Percentiles rank a stretch among this genome's conserved stretches.
Conservation (phyloP, 2,888 invertebrate species). For the Eupithecia subumbrata region DNA sequence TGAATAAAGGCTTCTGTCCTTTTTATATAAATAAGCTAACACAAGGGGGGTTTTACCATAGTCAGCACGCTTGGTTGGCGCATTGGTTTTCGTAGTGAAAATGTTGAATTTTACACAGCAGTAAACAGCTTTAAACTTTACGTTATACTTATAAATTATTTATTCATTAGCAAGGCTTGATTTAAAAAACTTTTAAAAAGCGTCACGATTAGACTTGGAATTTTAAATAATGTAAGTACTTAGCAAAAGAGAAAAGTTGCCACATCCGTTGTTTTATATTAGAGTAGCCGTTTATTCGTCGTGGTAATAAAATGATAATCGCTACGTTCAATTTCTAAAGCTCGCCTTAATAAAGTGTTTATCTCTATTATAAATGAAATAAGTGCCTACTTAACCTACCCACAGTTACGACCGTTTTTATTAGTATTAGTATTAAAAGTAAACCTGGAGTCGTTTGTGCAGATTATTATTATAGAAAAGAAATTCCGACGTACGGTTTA, state of each 20-base stretch:
- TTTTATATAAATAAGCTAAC: too few relatives aligned
- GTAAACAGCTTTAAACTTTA: too few relatives aligned
- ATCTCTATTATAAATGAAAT: neutral
- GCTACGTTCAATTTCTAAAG: neutral
- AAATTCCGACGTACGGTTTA: neutral
- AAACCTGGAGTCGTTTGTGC: neutral
- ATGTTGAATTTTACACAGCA: too few relatives aligned
- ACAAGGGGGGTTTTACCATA: too few relatives aligned
- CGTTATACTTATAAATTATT: too few relatives aligned
- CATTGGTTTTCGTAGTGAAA: too few relatives aligned
- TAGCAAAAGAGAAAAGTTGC: neutral
- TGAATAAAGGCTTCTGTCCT: too few relatives aligned
- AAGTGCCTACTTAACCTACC: neutral
- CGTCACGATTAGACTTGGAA: neutral
- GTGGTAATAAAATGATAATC: slow-evolving; percentile 15
- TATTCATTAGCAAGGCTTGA: too few relatives aligned
- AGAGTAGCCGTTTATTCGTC: slow-evolving; percentile 1
- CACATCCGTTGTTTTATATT: neutral
- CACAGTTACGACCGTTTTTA: neutral
- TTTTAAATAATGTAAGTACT: neutral
- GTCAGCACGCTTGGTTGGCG: too few relatives aligned
- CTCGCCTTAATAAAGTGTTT: neutral
- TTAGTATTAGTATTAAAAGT: neutral
- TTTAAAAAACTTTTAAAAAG: too few relatives aligned
- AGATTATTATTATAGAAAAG: neutral